Base-by-base conservation (phyloP, 2,888 invertebrate species). In the Taenaris catops region DNA sequence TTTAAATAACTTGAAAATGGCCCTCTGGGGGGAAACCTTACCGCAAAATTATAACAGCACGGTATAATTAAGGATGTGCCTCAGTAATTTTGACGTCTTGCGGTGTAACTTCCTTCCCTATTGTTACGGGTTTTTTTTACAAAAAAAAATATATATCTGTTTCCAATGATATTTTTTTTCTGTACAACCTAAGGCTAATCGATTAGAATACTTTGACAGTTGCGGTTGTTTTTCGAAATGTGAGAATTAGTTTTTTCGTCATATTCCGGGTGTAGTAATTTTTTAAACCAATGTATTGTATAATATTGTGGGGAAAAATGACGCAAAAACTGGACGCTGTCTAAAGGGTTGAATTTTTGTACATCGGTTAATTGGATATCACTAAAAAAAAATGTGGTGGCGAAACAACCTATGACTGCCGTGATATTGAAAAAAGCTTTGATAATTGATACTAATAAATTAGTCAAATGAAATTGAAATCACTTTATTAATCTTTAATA, bases 141-240 rank as follows among this genome's bases (percentile, higher is more conserved):
- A n/a, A n/a, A n/a, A n/a, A n/a, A n/a, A n/a, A n/a, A n/a, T n/a
- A n/a, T n/a, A n/a, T n/a, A n/a, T n/a, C 49, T 48, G 36, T 46
- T 58, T 54, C 49, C 54, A 53, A 51, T 49, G 48, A 49, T 46
- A 51, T 53, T 55, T 53, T 54, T 23, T 10, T 1, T 19, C 49
- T 53, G 53, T 58, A 59, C 56, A 59, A 55, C 69, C n/a, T n/a
- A 65, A 68, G 66, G 68, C 64, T 68, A 84, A 84, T 84, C 84
- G 78, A 84, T 83, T 84, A 71, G 50, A 38, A 70, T 68, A 62
- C 74, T 74, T 75, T 76, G 81, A 80, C 81, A 79, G 79, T 71
- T 83, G 83, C 62, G 83, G 83, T 83, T 62, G 60, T 64, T 68
- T 69, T 68, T 62, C 58, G 28, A 34, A 31, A 25, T 29, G 45